Evolutionary conservation across 2,888 invertebrate genomes (phyloP).

Genomic region (Neoascia interrupta): DNA sequence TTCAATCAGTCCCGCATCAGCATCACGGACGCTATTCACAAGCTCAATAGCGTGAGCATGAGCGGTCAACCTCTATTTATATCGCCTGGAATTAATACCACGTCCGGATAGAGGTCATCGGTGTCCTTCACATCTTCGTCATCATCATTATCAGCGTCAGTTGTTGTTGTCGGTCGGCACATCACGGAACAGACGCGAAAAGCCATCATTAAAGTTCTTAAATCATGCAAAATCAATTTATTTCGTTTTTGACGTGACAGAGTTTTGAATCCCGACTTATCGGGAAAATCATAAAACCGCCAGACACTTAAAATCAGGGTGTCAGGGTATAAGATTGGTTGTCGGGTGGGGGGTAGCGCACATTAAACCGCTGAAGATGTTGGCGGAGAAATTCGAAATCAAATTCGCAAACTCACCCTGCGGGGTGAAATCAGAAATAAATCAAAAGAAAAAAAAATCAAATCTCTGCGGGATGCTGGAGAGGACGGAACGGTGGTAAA

Average conservation of each 20-base stretch:
- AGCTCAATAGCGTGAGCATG: constrained; percentile 35
- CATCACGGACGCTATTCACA: constrained; percentile 53
- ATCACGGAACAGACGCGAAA: constrained; percentile 4
- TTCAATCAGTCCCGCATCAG: constrained; percentile 52
- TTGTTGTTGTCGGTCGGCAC: too few species aligned
- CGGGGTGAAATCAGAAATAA: constrained; percentile 50
- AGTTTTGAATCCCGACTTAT: constrained; percentile 26
- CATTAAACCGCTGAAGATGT: constrained; percentile 33
- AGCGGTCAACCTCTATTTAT: constrained; percentile 61
- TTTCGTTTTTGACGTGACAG: constrained; percentile 66
- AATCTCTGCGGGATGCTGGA: constrained; percentile 24
- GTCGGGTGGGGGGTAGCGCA: neutral
- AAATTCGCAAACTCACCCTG: constrained; percentile 38
- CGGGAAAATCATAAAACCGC: constrained; percentile 11
- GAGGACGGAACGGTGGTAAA: neutral
- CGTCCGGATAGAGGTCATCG: constrained; percentile 30
- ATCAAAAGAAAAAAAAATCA: constrained; percentile 37
- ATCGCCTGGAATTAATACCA: constrained; percentile 49
- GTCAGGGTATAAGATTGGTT: neutral
- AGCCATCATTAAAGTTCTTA: constrained; percentile 60
- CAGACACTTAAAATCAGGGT: too few species aligned
- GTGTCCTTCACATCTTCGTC: constrained; percentile 34
- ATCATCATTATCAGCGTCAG: constrained; percentile 13
- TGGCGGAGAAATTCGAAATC: constrained; percentile 53
- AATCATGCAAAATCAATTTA: constrained; percentile 69